Evolutionary conservation across 2,797 vertebrate species (phyloP).

Genomic region (Bradypodion ventrale): DNA sequence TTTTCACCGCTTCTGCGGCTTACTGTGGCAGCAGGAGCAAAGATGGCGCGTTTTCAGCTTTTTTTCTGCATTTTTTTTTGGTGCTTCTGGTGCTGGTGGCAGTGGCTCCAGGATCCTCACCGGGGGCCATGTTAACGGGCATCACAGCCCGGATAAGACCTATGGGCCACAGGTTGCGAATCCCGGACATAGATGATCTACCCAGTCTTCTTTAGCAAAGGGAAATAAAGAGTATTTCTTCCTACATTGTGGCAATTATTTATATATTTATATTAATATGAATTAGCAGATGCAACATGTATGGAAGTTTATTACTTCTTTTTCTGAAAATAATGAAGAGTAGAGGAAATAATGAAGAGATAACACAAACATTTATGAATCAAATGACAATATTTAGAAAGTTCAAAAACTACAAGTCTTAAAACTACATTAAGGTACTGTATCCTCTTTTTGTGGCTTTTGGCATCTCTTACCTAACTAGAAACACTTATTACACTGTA

Average conservation of each 20-base stretch:
- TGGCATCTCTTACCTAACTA: conserved; percentile 47
- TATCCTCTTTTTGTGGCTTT: conserved; percentile 41
- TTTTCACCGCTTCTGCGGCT: too few relatives aligned
- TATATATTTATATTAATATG: neutral
- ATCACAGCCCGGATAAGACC: too few relatives aligned
- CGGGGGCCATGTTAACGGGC: too few relatives aligned
- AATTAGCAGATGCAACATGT: neutral
- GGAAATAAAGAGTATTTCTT: too few relatives aligned
- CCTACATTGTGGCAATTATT: neutral
- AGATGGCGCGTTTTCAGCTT: too few relatives aligned
- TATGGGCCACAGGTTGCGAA: too few relatives aligned
- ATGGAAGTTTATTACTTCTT: neutral
- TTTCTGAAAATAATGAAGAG: neutral
- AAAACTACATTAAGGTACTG: neutral
- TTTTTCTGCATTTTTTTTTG: too few relatives aligned
- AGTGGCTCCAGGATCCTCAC: too few relatives aligned
- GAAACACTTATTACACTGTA: conserved; percentile 43
- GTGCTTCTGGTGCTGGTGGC: too few relatives aligned
- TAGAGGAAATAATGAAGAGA: neutral
- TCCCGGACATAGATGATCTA: too few relatives aligned
- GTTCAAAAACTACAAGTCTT: neutral
- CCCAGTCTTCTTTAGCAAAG: too few relatives aligned
- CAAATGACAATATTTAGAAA: neutral
- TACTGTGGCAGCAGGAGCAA: too few relatives aligned
- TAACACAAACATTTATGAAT: neutral